Evolutionary conservation across 2,113 vertebrate species (phyloP), one percentile per base, ranked within the genome.

Genomic region (Eonycteris spelaea): DNA sequence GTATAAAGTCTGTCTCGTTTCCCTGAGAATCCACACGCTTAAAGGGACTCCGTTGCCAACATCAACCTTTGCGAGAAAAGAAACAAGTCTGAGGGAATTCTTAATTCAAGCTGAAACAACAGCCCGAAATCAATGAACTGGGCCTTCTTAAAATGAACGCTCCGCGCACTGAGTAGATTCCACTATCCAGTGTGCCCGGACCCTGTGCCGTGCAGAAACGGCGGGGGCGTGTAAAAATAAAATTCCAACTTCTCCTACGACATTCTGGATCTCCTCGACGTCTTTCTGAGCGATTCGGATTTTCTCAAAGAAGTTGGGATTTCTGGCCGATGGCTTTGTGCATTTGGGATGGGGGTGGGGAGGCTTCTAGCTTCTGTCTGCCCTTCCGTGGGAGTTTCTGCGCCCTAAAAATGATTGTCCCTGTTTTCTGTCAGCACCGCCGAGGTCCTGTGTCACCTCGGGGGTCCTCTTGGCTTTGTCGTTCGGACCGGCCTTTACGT

Each of bases 181-280:
- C 38, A 24, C n/a, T 13, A 12, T 19, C 24, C 35, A 6, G 1
- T 21, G 0, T 5, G 5, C 35, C 19, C 0, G 3, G 57, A 38
- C 5, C 3, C 18, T 35, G 28, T 61, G 35, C 15, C 9, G 45
- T 45, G 45, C 45, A 45, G 45, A 45, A 11, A 24, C 0, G 22
- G 24, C 7, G 6, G 7, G 7, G 1, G 19, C 7, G 18, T 15
- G 35, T 12, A 7, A 40, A 53, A 26, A 28, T 43, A 43, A 79
- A 51, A 61, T 19, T 1, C 5, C 13, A 13, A 3, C 53, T 48
- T 55, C 30, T 38, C 59, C 35, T 15, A 53, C 51, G 79, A 67
- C 51, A 73, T 53, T 48, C 21, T 85, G 40, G 73, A 30, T 67
- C 55, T 57, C 19, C 55, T 24, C 24, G 22, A 57, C 22, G 21